A percentile compares a stretch with the other conserved stretches of the same genome.
Conservation (phyloP, 1,140 invertebrate species). For the Eurosta solidaginis region DNA sequence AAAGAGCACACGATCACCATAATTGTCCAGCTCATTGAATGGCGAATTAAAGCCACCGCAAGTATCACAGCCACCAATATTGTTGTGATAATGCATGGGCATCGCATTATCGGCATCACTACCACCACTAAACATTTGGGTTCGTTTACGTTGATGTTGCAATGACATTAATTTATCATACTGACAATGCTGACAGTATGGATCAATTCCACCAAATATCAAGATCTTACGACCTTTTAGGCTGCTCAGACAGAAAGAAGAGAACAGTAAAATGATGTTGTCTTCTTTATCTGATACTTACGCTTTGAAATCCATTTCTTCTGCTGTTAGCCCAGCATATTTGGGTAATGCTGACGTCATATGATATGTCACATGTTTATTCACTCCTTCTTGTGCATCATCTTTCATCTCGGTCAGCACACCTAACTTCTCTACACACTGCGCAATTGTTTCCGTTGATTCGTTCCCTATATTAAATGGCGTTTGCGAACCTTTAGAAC, state of each 20-base stretch:
- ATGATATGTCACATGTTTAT: neutral
- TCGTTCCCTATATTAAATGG: neutral
- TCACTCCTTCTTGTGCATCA: neutral
- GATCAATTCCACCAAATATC: constrained; percentile 33
- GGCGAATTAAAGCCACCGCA: neutral
- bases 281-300: neutral
- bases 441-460: neutral
- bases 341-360: neutral
- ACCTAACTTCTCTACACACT: neutral
- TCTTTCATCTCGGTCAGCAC: neutral
- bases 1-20: constrained; percentile 30
- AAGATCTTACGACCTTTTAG: constrained; percentile 29
- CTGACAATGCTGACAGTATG: constrained; percentile 28
- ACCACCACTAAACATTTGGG: neutral
- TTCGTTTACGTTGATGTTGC: neutral
- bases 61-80: neutral
- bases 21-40: constrained; percentile 21
- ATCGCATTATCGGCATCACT: neutral
- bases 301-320: neutral
- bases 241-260: neutral
- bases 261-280: neutral
- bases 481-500: neutral
- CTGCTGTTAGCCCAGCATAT: neutral
- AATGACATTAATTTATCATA: neutral
- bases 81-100: neutral